These are phyloP conservation scores for Aythya baeri DNA, from an alignment of 2,113 vertebrate genomes.

Conservation along the genomic window DNA sequence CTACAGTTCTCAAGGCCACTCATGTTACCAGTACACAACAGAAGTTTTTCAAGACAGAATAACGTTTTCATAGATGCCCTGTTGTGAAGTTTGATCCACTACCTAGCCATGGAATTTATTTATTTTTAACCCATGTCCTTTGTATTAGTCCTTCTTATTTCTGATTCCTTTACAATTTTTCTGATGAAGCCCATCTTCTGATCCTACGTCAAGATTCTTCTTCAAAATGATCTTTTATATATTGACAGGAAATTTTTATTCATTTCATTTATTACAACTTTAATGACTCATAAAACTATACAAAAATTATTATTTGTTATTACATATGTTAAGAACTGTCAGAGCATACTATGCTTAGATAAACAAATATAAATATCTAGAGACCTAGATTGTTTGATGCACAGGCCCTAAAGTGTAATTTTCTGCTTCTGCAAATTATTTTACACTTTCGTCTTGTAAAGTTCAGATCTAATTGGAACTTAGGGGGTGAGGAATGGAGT, in stretches of 20 bases:
- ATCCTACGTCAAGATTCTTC: background rate
- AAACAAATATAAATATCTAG: background rate
- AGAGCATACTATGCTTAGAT: background rate
- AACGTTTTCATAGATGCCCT: background rate
- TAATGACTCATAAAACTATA: background rate
- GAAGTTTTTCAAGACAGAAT: background rate
- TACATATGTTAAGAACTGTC: background rate
- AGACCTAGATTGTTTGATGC: background rate
- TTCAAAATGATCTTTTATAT: background rate
- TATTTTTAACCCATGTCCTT: background rate
- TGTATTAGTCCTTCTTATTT: background rate
- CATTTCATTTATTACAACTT: background rate
- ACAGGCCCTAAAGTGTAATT: fast-evolving
- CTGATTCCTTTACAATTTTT: background rate
- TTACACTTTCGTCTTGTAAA: background rate
- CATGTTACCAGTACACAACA: background rate
- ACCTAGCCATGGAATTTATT: background rate
- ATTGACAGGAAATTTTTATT: background rate
- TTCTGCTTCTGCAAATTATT: background rate
- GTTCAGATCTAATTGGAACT: background rate
- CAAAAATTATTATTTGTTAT: background rate
- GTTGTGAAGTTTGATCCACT: background rate
- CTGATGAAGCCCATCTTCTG: background rate
- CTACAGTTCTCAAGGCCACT: background rate
- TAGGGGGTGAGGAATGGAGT: fast-evolving